Percentiles rank a stretch among this genome's conserved stretches.
Evolutionary conservation across 1,140 invertebrate genomes (phyloP).

Genomic region (Drosophila nigrodunni): DNA sequence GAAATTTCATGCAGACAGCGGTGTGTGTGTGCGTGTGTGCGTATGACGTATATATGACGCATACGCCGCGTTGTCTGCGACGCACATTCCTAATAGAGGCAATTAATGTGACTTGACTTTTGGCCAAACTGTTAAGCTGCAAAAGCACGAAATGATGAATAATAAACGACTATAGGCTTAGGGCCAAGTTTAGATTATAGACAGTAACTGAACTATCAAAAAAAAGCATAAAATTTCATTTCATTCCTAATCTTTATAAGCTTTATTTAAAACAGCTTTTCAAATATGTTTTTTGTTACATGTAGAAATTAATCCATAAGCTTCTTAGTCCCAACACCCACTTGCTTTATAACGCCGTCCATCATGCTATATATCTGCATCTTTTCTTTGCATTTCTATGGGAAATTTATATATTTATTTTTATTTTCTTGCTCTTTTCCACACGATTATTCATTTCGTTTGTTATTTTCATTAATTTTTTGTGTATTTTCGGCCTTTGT

Average conservation of each 20-base stretch:
- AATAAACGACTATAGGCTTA: no score
- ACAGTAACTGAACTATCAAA: no score
- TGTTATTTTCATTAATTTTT: slow-evolving; percentile 7
- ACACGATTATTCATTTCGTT: slow-evolving; percentile 41
- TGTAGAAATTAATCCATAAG: not conserved
- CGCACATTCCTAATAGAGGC: slow-evolving; percentile 33
- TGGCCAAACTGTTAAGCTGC: no score
- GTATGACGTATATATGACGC: slow-evolving; percentile 63
- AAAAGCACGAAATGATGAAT: no score
- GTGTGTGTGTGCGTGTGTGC: slow-evolving; percentile 35
- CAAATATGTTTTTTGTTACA: no score
- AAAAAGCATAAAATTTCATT: no score
- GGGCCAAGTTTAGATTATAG: no score
- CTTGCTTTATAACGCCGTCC: not conserved
- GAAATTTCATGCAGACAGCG: slow-evolving; percentile 60
- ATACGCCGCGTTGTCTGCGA: slow-evolving; percentile 70
- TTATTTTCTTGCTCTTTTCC: slow-evolving; percentile 14
- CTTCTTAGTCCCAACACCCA: not conserved
- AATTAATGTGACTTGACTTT: slow-evolving; percentile 21
- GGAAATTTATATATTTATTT: slow-evolving; percentile 2
- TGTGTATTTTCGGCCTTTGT: slow-evolving; percentile 57
- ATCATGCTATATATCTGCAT: not conserved
- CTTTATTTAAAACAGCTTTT: no score
- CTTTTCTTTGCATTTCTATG: slow-evolving; percentile 3
- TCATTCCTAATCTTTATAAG: no score